These are phyloP conservation scores for Apistogramma diplotaenia DNA, from an alignment of 2,113 vertebrate genomes.

Conservation along the genomic window DNA sequence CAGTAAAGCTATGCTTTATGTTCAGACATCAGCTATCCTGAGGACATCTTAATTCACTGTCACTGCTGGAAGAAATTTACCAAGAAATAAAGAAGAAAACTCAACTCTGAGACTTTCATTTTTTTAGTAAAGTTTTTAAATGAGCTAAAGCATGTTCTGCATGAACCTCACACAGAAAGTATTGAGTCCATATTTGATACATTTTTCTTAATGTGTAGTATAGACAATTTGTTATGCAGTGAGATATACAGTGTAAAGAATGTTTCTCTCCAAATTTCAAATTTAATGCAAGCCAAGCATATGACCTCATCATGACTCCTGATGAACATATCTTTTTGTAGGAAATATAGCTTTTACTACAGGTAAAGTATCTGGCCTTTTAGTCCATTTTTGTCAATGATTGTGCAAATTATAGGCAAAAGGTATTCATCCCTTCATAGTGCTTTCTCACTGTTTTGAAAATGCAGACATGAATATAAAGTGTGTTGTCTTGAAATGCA, in stretches of 20 bases:
- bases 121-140: neutral
- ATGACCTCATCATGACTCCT: neutral
- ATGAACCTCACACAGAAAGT: neutral
- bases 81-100: neutral
- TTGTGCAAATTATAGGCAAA: neutral
- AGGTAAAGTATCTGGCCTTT: neutral
- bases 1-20: slow-evolving; percentile 5
- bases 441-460: neutral
- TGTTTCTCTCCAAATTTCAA: neutral
- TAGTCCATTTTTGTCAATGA: neutral
- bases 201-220: neutral
- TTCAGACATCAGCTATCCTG: slow-evolving; percentile 4
- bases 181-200: neutral
- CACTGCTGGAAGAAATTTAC: neutral
- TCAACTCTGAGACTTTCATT: neutral
- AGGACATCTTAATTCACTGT: neutral
- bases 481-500: neutral
- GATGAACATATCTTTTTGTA: neutral
- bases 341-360: neutral
- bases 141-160: neutral
- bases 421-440: neutral
- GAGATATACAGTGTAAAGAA: neutral
- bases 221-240: neutral
- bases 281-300: neutral
- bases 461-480: neutral